These are phyloP conservation scores for Acanthaster planci DNA, from an alignment of 35 echinoderm and acorn worm species.

Conservation along the genomic window DNA sequence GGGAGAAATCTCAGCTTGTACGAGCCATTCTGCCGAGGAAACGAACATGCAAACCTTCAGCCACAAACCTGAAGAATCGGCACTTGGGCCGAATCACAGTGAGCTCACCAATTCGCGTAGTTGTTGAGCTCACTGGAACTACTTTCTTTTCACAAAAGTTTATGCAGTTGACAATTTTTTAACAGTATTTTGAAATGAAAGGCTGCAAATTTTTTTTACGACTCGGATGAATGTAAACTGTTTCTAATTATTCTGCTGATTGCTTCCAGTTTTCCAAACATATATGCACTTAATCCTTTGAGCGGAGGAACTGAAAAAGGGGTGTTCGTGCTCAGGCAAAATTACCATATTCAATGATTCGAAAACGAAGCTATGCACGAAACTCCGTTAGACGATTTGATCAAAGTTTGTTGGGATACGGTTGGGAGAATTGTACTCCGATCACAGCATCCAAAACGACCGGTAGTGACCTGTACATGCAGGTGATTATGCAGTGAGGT, in stretches of 20 bases:
- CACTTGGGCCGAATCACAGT: slow-evolving; percentile 31
- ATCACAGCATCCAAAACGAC: background rate
- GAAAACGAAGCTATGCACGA: background rate
- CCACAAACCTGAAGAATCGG: slow-evolving; percentile 2
- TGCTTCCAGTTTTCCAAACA: too few relatives aligned
- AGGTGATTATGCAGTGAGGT: too few relatives aligned
- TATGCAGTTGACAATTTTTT: background rate
- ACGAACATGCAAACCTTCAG: slow-evolving; percentile 9
- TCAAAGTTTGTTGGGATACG: slow-evolving; percentile 34
- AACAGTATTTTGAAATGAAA: background rate
- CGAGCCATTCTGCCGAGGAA: slow-evolving; percentile 31
- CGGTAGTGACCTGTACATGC: background rate
- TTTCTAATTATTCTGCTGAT: too few relatives aligned
- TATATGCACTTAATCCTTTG: background rate
- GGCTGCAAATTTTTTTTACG: too few relatives aligned
- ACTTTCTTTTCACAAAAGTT: background rate
- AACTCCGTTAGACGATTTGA: slow-evolving; percentile 51
- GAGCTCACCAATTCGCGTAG: slow-evolving; percentile 15
- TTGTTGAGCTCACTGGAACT: slow-evolving; percentile 7
- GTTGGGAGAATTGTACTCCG: slow-evolving; percentile 51
- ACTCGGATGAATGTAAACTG: too few relatives aligned
- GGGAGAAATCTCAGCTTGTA: slow-evolving; percentile 33
- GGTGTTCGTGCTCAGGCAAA: background rate
- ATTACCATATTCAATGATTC: background rate
- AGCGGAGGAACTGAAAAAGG: background rate